Percentiles rank a stretch among this genome's conserved stretches.
These are phyloP conservation scores for Drosophila merina DNA, from an alignment of 2,888 invertebrate species.

Conservation along the genomic window DNA sequence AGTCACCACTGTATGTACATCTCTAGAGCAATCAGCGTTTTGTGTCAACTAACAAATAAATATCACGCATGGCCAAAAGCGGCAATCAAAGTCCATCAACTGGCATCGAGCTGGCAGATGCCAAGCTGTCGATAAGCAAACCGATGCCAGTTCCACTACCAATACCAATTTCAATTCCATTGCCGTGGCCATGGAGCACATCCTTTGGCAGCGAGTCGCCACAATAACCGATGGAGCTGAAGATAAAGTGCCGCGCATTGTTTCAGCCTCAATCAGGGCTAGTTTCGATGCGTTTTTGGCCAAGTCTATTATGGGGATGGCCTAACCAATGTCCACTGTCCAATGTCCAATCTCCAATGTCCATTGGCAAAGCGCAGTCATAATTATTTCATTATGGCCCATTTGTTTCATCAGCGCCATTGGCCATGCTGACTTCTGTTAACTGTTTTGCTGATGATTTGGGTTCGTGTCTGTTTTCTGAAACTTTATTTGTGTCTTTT, in stretches of 20 bases:
- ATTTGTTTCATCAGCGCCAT: conserved; percentile 75
- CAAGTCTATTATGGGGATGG: conserved; percentile 38
- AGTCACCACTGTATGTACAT: conserved; percentile 7
- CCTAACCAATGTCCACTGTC: neutral
- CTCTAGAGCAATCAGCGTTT: conserved; percentile 63
- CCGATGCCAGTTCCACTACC: conserved; percentile 22
- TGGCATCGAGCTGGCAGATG: conserved; percentile 59
- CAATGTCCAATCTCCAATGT: conserved; percentile 1
- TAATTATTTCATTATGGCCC: conserved; percentile 80
- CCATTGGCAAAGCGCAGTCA: conserved; percentile 68
- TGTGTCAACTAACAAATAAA: conserved; percentile 81
- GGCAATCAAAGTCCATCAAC: conserved; percentile 74
- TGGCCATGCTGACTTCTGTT: conserved; percentile 67
- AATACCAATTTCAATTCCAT: neutral
- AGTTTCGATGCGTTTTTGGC: conserved; percentile 72
- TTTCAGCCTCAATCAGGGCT: conserved; percentile 67
- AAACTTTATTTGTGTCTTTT: conserved; percentile 9
- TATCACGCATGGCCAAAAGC: conserved; percentile 79
- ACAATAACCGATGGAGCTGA: conserved; percentile 39
- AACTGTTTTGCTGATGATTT: conserved; percentile 67
- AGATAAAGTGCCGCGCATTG: conserved; percentile 69
- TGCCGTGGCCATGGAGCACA: conserved; percentile 9
- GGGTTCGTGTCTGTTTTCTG: conserved; percentile 30
- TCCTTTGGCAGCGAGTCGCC: conserved; percentile 39
- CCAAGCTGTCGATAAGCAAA: conserved; percentile 52